Percentiles rank a stretch among this genome's conserved stretches.
Evolutionary conservation across 1,140 invertebrate genomes (phyloP).

Genomic region (Daktulosphaira vitifoliae): DNA sequence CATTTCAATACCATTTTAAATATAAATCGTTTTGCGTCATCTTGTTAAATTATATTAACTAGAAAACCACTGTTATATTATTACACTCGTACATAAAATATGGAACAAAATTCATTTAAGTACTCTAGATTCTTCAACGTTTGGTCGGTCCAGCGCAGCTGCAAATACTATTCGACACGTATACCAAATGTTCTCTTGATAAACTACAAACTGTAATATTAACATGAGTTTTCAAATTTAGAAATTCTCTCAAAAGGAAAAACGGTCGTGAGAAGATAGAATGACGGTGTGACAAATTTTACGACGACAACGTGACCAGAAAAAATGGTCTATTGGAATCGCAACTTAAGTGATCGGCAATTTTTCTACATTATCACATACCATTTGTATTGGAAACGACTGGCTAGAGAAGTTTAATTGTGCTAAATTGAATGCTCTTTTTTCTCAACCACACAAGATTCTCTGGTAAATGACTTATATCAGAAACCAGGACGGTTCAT

Average conservation of each 20-base stretch:
- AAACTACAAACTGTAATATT: background rate
- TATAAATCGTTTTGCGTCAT: no score
- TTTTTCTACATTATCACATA: background rate
- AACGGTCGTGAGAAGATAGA: background rate
- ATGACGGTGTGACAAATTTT: constrained; percentile 4
- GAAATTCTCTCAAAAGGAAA: background rate
- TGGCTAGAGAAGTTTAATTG: no score
- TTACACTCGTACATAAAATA: no score
- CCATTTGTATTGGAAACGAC: constrained; percentile 5
- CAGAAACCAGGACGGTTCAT: no score
- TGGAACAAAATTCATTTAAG: no score
- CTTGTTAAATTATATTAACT: no score
- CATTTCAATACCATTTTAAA: no score
- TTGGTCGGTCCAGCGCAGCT: no score
- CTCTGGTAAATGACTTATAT: background rate
- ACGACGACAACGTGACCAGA: background rate
- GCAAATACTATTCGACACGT: no score
- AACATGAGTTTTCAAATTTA: background rate
- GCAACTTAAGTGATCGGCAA: background rate
- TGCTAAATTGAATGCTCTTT: background rate
- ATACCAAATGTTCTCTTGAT: constrained; percentile 3
- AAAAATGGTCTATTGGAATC: background rate
- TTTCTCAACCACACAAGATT: background rate
- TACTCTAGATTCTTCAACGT: no score
- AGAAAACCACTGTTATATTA: no score